phyloP scores from a whole-genome alignment of 2,797 vertebrate genomes.

The Paguma larvata region DNA sequence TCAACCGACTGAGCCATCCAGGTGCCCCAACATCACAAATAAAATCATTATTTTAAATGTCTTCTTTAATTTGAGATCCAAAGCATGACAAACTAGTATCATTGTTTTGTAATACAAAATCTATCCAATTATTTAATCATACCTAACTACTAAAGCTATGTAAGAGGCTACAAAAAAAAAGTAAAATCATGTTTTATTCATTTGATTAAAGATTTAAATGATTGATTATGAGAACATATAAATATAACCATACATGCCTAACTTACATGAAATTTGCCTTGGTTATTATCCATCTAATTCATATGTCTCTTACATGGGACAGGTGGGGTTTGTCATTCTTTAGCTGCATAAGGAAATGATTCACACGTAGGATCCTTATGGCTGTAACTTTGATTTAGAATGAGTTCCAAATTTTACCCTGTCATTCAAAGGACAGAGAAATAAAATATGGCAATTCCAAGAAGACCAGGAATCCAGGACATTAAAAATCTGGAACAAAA shows the following conservation, averaged over 20 bases:
- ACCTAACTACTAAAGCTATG: background rate
- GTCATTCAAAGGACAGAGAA: background rate
- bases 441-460: background rate
- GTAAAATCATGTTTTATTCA: background rate
- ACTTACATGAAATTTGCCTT: background rate
- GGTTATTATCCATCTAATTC: background rate
- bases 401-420: background rate
- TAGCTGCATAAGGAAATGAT: background rate
- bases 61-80: background rate
- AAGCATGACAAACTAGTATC: background rate
- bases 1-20: too few species aligned
- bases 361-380: background rate
- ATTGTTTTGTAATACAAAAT: background rate
- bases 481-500: background rate
- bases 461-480: background rate
- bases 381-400: background rate
- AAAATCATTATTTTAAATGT: background rate
- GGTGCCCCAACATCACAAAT: background rate
- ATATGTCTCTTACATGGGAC: background rate
- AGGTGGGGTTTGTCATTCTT: background rate
- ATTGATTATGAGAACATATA: conserved; percentile 41
- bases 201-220: background rate
- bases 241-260: background rate
- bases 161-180: background rate
- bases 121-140: conserved; percentile 35